Base-by-base conservation (phyloP, 2,797 vertebrate genomes). In the Mormyrops boulengeri region DNA sequence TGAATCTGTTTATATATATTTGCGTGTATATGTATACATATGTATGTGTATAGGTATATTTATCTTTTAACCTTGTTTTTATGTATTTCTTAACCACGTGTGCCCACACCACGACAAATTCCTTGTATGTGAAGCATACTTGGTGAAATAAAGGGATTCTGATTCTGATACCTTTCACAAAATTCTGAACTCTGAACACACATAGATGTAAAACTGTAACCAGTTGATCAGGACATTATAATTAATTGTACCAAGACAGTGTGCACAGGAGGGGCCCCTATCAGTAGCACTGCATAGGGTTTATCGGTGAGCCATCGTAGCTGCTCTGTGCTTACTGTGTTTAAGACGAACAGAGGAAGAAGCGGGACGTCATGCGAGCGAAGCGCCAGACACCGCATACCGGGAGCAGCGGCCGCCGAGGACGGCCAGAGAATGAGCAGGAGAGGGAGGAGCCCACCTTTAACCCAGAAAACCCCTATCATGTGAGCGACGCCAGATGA, bases 391-490 rank as follows among this genome's bases (percentile, higher is more conserved):
- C 92, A 41, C 26, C 77, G 62, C 50, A 34, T 53, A 50, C 30
- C 19, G 62, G 86, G 86, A 22, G 34, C 55, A 11, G 49, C 55
- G 3, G 62, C 62, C 17, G 30, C 30, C 17, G 66, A 14, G 30
- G 66, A 73, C 66, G 66, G 0, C 66, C 66, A 2, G 66, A 73
- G 80, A 92, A 93, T 60, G 93, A 92, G 90, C 94, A 93, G 66
- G 95, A 92, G 87, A 92, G 95, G 84, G 92, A 90, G 0, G 93
- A 95, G 41, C 95, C 95, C 22, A 94, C 93, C 0, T 96, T 95
- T 92, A 98, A 98, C 90, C 97, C 98, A 0, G 96, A 98, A 89
- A 99, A 99, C 91, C 98, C 98, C 6, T 98, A 98, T 85, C 97
- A 97, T 0, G 98, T 98, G 94, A 96, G 97, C 95, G 92, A 85